Evolutionary conservation across 1,140 invertebrate genomes (phyloP).

Genomic region (Microplitis demolitor): DNA sequence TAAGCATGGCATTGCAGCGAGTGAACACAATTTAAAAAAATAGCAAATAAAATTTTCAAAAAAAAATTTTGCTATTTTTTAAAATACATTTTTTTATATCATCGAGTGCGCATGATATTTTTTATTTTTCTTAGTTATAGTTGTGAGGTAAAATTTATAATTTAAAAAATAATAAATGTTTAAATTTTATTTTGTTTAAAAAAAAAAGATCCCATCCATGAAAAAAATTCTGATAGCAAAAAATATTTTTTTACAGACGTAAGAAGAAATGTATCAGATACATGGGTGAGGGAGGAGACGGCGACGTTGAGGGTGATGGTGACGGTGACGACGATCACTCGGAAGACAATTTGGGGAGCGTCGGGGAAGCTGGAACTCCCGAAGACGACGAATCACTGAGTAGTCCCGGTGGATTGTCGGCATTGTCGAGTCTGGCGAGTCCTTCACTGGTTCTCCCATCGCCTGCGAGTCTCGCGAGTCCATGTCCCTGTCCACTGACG

Average conservation of each 20-base stretch:
- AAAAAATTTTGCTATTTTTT: background rate
- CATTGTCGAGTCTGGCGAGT: conserved; percentile 77
- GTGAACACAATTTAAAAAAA: conserved; percentile 15
- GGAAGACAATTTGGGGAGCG: conserved; percentile 79
- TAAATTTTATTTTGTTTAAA: background rate
- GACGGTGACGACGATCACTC: conserved; percentile 72
- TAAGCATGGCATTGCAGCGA: conserved; percentile 56
- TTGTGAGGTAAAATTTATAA: background rate
- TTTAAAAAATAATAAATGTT: conserved; percentile 1
- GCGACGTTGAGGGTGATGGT: conserved; percentile 70
- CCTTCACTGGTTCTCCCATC: conserved; percentile 72
- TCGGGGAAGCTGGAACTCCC: conserved; percentile 73
- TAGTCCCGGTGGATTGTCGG: conserved; percentile 77
- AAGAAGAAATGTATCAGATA: conserved; percentile 99
- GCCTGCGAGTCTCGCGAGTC: conserved; percentile 72
- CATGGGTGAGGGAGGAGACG: conserved; percentile 75
- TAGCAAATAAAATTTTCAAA: background rate
- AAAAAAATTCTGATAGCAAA: background rate
- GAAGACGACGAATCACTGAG: conserved; percentile 76
- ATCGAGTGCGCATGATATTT: conserved; percentile 23
- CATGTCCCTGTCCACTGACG: conserved; percentile 60
- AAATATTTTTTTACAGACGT: conserved; percentile 73
- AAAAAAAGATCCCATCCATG: background rate
- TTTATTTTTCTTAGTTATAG: conserved; percentile 3
- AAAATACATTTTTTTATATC: too few relatives aligned